Evolutionary conservation across 2,888 invertebrate species (phyloP).

Genomic region (Chaitophorus viminalis): DNA sequence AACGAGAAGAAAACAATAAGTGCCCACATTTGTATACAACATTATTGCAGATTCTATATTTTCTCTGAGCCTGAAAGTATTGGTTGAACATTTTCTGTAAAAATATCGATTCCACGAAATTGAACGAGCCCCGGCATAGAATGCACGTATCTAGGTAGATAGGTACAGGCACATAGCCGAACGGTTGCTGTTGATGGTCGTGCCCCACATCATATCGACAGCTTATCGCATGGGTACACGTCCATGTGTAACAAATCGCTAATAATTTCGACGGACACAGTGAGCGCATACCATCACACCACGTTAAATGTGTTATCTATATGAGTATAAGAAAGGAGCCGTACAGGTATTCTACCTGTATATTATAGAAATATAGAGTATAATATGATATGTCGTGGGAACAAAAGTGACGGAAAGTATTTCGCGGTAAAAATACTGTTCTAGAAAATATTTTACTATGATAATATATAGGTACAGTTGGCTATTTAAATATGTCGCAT

Average conservation of each 20-base stretch:
- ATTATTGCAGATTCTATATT: too few relatives aligned
- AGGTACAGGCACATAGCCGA: background rate
- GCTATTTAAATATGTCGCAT: too few relatives aligned
- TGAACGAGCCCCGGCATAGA: constrained; percentile 7
- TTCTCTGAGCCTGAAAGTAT: background rate
- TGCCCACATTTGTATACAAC: too few relatives aligned
- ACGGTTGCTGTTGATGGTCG: background rate
- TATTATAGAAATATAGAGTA: too few relatives aligned
- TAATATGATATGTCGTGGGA: constrained; percentile 48
- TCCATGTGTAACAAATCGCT: constrained; percentile 59
- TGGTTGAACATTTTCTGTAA: background rate
- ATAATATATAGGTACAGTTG: too few relatives aligned
- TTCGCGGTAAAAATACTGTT: background rate
- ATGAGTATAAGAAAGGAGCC: constrained; percentile 21
- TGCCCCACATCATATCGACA: background rate
- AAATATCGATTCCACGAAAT: background rate
- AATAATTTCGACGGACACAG: constrained; percentile 48
- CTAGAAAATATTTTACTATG: background rate
- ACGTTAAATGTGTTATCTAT: background rate
- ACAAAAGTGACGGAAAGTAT: background rate
- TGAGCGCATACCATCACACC: constrained; percentile 42
- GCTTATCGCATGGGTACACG: background rate
- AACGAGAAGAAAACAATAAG: background rate
- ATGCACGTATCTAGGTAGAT: background rate
- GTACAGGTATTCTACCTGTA: background rate